Conservation (phyloP, 1,140 invertebrate genomes). For the Megalonaias nervosa region DNA sequence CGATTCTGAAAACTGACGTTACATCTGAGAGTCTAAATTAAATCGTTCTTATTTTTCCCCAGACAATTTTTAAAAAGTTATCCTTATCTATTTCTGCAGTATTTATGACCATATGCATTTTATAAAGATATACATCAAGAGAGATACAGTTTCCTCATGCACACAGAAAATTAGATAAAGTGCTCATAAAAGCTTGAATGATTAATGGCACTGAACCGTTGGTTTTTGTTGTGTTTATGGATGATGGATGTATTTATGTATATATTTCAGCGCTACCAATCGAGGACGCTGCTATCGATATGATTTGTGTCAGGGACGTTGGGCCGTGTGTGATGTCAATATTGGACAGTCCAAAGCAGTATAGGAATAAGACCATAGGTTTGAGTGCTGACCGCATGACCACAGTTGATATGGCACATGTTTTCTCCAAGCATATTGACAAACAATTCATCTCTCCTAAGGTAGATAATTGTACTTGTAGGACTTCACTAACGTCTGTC, state of each 20-base stretch:
- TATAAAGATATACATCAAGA: too few relatives aligned
- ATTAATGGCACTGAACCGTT: too few relatives aligned
- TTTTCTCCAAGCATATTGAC: conserved; percentile 47
- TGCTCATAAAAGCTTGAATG: too few relatives aligned
- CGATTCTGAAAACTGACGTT: too few relatives aligned
- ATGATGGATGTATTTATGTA: neutral
- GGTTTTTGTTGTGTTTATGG: too few relatives aligned
- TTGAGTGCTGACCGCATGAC: conserved; percentile 46
- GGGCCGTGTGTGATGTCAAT: conserved; percentile 46
- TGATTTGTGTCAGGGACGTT: conserved; percentile 49
- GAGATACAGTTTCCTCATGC: too few relatives aligned
- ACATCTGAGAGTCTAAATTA: too few relatives aligned
- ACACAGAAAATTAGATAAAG: too few relatives aligned
- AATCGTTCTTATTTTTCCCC: too few relatives aligned
- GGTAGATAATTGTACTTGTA: conserved; percentile 24
- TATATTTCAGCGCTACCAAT: conserved; percentile 49
- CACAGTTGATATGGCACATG: conserved; percentile 40
- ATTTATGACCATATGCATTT: too few relatives aligned
- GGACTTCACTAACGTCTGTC: neutral
- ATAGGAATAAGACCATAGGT: conserved; percentile 43
- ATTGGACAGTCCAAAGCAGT: conserved; percentile 41
- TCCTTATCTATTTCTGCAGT: too few relatives aligned
- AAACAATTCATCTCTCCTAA: conserved; percentile 50
- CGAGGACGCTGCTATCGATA: conserved; percentile 47
- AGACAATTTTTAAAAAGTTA: too few relatives aligned